Conservation (phyloP, 2,797 vertebrate species). For the Anomalospiza imberbis region DNA sequence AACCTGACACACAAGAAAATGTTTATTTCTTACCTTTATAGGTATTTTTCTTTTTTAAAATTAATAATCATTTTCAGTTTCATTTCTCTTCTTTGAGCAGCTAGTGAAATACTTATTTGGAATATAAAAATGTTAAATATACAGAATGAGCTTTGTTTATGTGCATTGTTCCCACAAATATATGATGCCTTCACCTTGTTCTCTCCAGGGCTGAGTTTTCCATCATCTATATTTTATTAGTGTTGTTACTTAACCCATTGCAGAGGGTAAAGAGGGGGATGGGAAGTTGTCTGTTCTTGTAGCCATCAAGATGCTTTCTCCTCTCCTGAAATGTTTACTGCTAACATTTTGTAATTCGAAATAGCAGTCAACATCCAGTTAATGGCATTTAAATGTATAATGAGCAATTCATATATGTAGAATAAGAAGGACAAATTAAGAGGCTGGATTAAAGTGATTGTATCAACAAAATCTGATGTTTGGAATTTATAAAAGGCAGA, state of each 20-base stretch:
- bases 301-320: not conserved
- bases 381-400: not conserved
- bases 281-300: not conserved
- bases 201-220: conserved; percentile 49
- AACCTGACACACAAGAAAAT: not conserved
- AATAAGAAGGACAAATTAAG: not conserved
- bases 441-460: not conserved
- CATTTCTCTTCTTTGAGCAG: not conserved
- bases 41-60: not conserved
- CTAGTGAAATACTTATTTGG: not conserved
- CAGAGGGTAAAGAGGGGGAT: not conserved
- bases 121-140: not conserved
- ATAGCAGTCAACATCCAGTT: conserved; percentile 1
- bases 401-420: not conserved
- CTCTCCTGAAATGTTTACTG: not conserved
- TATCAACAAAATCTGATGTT: not conserved
- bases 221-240: conserved; percentile 69
- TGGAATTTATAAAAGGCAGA: not conserved
- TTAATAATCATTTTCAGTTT: not conserved
- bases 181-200: conserved; percentile 3
- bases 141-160: not conserved
- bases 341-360: not conserved
- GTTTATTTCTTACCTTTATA: not conserved
- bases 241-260: conserved; percentile 42
- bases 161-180: not conserved